Conservation (phyloP, 2,113 vertebrate species). For the rabbit (Oryctolagus cuniculus) region mOryCun1.1 NC_091441.1:58043001-58043500, state of each 20-base stretch:
- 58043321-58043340: not conserved
- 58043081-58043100: conserved; percentile 93
- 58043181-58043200: conserved; percentile 82
- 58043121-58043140: conserved; percentile 78
- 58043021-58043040: conserved; percentile 95
- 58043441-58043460: not conserved
- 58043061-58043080: conserved; percentile 94
- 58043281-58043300: not conserved
- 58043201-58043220: conserved; percentile 72
- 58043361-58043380: not conserved
- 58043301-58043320: conserved; percentile 31
- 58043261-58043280: conserved; percentile 68
- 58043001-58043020: conserved; percentile 95
- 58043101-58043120: conserved; percentile 84
- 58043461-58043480: not conserved
- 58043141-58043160: conserved; percentile 75
- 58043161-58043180: conserved; percentile 81
- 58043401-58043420: not conserved
- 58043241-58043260: conserved; percentile 69
- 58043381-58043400: not conserved
- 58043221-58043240: conserved; percentile 77
- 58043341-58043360: not conserved
- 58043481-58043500: not conserved
- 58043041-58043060: conserved; percentile 95
- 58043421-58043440: not conserved